These are phyloP conservation scores for Hydropotes inermis DNA, from an alignment of 2,113 vertebrate genomes.

Conservation along the genomic window DNA sequence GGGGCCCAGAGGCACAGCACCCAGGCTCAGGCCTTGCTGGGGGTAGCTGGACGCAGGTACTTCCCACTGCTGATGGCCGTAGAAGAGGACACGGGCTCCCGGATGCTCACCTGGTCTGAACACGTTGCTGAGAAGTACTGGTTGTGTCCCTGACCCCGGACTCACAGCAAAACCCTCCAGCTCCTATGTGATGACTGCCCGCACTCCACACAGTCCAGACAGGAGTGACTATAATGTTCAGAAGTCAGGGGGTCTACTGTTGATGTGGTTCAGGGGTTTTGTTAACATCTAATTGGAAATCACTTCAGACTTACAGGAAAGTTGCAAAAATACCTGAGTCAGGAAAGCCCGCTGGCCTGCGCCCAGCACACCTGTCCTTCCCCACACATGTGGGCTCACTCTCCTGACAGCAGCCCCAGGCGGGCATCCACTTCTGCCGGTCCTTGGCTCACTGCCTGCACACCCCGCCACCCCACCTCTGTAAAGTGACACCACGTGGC, in stretches of 20 bases:
- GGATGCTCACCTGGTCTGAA: background rate
- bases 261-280: background rate
- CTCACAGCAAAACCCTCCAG: background rate
- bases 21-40: background rate
- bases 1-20: background rate
- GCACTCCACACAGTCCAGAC: background rate
- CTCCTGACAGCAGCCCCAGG: background rate
- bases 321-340: background rate
- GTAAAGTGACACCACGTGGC: background rate
- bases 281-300: background rate
- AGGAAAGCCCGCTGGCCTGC: background rate
- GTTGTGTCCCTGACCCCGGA: background rate
- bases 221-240: background rate
- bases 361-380: background rate
- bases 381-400: accelerated
- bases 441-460: background rate
- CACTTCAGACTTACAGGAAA: background rate
- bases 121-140: background rate
- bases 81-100: background rate
- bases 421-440: background rate
- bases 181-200: background rate
- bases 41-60: background rate
- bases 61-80: background rate
- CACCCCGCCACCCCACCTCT: background rate
- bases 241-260: background rate